Evolutionary conservation across 2,113 vertebrate species (phyloP), one percentile per base, ranked within the genome.

Genomic region (Capreolus pygargus): DNA sequence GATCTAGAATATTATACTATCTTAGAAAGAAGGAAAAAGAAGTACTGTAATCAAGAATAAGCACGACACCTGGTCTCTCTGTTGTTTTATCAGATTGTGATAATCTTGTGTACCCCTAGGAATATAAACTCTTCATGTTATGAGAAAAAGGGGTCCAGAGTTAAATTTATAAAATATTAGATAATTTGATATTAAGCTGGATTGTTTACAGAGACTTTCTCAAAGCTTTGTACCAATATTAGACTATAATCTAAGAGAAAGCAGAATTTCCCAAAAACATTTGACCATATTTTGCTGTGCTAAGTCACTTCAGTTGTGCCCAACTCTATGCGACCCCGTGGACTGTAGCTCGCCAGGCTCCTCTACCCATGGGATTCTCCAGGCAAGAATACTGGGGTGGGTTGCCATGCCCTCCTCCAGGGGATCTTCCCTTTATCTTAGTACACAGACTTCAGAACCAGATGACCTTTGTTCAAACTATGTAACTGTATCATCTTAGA

Each of bases 281-380:
- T 28, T 89, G 12, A 50, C 17, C 33, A 7, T 5, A 23, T 23
- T 23, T 23, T 70, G n/a, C n/a, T 21, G 17, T 36, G 9, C 19
- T 36, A 11, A 67, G 64, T 36, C 64, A 21, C 64, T 36, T 23
- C 64, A 70, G 64, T 1, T 1, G 2, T 36, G 64, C 36, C 64
- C 0, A 0, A 70, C 4, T 36, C n/a, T 70, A 21, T 36, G 64
- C 1, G 1, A 70, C 64, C 1, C 1, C 4, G 21, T 70, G n/a
- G 19, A 70, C 64, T 11, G 4, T 36, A 70, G 17, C n/a, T 11
- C 2, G 0, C 67, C 67, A 36, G 67, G 67, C 67, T 23, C 67
- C 10, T 70, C 19, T 70, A 12, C 19, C n/a, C 67, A 70, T 36
- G 67, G 67, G 19, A 36, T 11, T 21, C 67, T 70, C 67, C 67